Evolutionary conservation across 1,140 invertebrate genomes (phyloP).

Genomic region (Nebria ingens): DNA sequence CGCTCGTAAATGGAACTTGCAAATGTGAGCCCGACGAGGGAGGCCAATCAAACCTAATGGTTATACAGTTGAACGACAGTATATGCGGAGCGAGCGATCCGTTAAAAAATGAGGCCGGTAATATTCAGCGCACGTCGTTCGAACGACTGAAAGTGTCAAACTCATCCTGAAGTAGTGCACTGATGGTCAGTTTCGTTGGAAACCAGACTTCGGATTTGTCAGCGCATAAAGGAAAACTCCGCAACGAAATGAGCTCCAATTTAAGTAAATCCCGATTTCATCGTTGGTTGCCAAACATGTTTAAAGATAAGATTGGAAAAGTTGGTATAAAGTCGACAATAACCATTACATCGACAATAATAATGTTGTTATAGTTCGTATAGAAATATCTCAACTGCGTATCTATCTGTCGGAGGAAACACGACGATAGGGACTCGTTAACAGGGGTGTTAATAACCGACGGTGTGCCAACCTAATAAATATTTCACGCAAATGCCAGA

Average conservation of each 20-base stretch:
- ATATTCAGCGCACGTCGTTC: constrained; percentile 14
- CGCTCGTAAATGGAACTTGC: constrained; percentile 21
- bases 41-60: constrained; percentile 9
- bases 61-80: constrained; percentile 6
- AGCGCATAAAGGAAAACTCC: constrained; percentile 10
- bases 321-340: constrained; percentile 41
- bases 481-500: no score
- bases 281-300: constrained; percentile 21
- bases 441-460: background rate
- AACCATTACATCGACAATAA: constrained; percentile 27
- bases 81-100: background rate
- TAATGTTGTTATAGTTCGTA: background rate
- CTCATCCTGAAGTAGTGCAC: constrained; percentile 15
- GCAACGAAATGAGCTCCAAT: constrained; percentile 28
- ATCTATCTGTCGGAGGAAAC: background rate
- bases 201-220: constrained; percentile 14
- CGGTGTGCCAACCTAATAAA: no score
- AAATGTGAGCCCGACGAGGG: background rate
- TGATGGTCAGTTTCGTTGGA: constrained; percentile 16
- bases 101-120: constrained; percentile 8
- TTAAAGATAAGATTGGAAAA: constrained; percentile 45
- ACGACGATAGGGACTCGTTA: background rate
- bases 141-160: constrained; percentile 12
- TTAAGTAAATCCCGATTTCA: constrained; percentile 36
- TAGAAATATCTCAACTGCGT: no score